phyloP scores from a whole-genome alignment of 92 coral and sea anemone species.

The Epizoanthus illoricatus region DNA sequence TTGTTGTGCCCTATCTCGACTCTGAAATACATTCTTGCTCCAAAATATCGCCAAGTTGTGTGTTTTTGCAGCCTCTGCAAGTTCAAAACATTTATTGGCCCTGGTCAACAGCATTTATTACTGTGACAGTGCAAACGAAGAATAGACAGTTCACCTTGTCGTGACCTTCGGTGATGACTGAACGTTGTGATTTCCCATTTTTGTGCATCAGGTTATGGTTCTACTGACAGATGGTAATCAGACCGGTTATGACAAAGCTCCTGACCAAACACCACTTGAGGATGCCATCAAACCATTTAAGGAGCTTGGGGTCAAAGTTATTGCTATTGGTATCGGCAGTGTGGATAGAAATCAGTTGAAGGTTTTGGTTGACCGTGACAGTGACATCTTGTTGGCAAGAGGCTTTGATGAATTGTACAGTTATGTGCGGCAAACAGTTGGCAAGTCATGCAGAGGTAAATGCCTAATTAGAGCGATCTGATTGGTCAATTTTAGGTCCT shows the following conservation, averaged over 20 bases:
- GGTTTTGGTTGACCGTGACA: constrained; percentile 47
- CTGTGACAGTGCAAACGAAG: neutral
- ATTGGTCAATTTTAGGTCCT: neutral
- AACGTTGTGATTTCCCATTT: neutral
- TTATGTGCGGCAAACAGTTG: constrained; percentile 58
- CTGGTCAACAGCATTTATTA: neutral
- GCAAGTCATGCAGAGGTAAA: constrained; percentile 79
- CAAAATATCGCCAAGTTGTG: too few relatives aligned
- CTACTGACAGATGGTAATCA: constrained; percentile 86
- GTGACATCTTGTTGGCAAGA: constrained; percentile 60
- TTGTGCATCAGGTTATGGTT: constrained; percentile 60
- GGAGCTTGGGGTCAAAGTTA: constrained; percentile 48
- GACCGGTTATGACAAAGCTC: constrained; percentile 62
- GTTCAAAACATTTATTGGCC: too few relatives aligned
- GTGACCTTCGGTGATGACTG: neutral
- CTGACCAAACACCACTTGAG: constrained; percentile 45
- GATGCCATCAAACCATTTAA: constrained; percentile 73
- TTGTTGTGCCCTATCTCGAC: too few relatives aligned
- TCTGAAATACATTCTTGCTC: too few relatives aligned
- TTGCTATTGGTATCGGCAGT: constrained; percentile 85
- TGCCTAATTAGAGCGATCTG: neutral
- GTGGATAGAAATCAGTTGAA: constrained; percentile 67
- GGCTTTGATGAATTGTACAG: constrained; percentile 56
- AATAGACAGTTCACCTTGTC: neutral
- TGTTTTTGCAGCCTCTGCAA: too few relatives aligned